A percentile compares a stretch with the other conserved stretches of the same genome.
phyloP scores from a whole-genome alignment of 2,113 vertebrate species.

The Sturnus vulgaris region DNA sequence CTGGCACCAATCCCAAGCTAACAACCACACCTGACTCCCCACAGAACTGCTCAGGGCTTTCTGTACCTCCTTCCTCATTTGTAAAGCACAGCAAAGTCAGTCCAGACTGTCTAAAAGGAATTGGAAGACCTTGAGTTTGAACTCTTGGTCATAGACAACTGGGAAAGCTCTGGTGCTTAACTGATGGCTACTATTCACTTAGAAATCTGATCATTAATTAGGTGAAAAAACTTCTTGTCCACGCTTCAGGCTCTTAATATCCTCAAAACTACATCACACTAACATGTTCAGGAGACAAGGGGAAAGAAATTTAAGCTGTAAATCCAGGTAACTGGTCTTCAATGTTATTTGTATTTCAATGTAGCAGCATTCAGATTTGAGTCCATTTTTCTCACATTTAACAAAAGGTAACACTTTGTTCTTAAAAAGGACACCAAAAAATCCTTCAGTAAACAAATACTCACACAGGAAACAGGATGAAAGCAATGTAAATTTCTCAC shows the following conservation, averaged over 20 bases:
- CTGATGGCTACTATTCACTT: not conserved
- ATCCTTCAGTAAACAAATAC: not conserved
- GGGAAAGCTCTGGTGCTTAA: not conserved
- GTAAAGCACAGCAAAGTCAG: not conserved
- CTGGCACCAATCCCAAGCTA: not conserved
- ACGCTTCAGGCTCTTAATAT: not conserved
- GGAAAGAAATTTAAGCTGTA: not conserved
- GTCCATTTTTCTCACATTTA: not conserved
- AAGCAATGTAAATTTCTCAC: not conserved
- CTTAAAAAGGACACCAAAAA: not conserved
- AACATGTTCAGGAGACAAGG: not conserved
- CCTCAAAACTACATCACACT: not conserved
- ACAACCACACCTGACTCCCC: not conserved
- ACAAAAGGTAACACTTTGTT: not conserved
- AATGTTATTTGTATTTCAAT: not conserved
- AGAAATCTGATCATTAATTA: not conserved
- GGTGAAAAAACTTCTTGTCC: not conserved
- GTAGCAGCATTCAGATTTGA: not conserved
- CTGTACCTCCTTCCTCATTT: not conserved
- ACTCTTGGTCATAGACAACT: not conserved
- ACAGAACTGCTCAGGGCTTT: not conserved
- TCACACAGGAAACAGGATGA: not conserved
- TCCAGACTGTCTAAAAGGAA: not conserved
- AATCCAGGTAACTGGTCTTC: not conserved
- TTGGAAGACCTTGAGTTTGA: not conserved